Evolutionary conservation across 2,888 invertebrate genomes (phyloP), one percentile per base, ranked within the genome.

Genomic region (Lithophane socia): DNA sequence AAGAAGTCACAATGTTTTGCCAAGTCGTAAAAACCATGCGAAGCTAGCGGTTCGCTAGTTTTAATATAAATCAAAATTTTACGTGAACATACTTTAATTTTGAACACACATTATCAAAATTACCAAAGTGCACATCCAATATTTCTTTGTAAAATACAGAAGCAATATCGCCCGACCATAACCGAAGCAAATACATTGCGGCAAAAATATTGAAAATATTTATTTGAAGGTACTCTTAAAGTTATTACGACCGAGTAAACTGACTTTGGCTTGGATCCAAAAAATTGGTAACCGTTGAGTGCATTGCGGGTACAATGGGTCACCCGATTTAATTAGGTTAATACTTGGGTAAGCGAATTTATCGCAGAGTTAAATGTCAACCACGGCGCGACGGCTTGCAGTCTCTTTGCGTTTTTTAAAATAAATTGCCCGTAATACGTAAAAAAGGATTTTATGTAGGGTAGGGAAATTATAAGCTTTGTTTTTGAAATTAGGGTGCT

Each of bases 241-340:
- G 77, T 84, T 86, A 87, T 84, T 88, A 82, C 75, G 84, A 86
- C 75, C 42, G 56, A 58, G 82, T 86, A 76, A 71, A 86, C 82
- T 75, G 70, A 77, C 70, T 73, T 84, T 88, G 87, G 88, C 87
- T 60, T 9, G 24, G 10, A 56, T 77, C 88, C 87, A 86, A 80
- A 86, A 84, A 78, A 80, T 78, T 85, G 80, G 84, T 80, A 73
- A 72, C 79, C 84, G 84, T 74, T 73, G 77, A 87, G 86, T 84
- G 88, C 86, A 88, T 68, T 87, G 87, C 79, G 80, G 87, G 84
- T 73, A 86, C 82, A 75, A 79, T 80, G 75, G 81, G 79, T 80
- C 77, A 77, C 73, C 75, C 77, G 61, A 75, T 76, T 87, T 88
- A 87, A 87, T 87, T 87, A 87, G 88, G 88, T 87, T 88, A 88